Evolutionary conservation across 2,888 invertebrate species (phyloP), one percentile per base, ranked within the genome.

Genomic region (Disparrhopalites patrizii): DNA sequence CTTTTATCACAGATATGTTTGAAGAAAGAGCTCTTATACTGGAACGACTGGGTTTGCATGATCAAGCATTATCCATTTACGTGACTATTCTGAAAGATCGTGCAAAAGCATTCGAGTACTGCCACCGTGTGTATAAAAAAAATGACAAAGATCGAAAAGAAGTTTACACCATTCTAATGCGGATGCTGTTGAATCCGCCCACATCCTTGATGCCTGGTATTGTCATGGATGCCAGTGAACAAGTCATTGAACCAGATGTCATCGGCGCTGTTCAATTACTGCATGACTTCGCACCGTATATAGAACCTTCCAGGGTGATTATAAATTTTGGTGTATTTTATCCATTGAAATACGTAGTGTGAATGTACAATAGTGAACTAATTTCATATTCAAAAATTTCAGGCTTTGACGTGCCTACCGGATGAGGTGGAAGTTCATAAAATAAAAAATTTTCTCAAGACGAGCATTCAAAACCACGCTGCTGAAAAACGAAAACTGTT

Each of bases 21-120:
- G 95, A 97, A 78, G 98, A 98, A 79, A 84, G 95, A 68, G 97
- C 98, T 0, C 84, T 98, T n/a, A 88, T 99, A 68, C 81, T 97
- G 47, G 97, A 96, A 0, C 88, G 91, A 75, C 81, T 97, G 27
- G 93, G 92, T 0, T 83, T 90, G 70, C 97, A 99, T 78, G 92
- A 95, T 77, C 90, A 95, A 78, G 95, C 94, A 0, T 81, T 99
- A 54, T 87, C 90, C 1, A 92, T 99, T 77, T 97, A 97, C 79
- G 87, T 96, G 23, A 88, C 91, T 76, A 86, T 93, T 33, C 82
- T 99, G 66, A 80, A 92, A 43, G 90, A 98, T 79, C 85, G 90
- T 0, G 81, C 86, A 3, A 86, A 87, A 77, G 98, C 98, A 0
- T 87, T 90, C 69, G 83, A 86, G 65, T 98, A 94, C 79, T 94